phyloP scores from a whole-genome alignment of 1,140 invertebrate species.

The Euwallacea fornicatus region DNA sequence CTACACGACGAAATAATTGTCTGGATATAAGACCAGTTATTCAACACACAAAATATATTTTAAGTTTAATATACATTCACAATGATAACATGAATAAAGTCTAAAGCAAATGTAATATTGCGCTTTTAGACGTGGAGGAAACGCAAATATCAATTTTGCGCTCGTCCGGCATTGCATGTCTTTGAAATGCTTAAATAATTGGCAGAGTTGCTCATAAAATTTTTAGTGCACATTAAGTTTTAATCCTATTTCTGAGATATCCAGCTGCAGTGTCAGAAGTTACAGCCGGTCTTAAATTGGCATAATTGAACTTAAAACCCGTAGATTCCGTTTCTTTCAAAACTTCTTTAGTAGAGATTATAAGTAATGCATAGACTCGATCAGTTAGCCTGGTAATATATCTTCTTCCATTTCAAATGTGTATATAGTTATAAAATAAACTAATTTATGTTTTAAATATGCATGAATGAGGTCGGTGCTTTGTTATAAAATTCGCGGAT shows the following conservation, averaged over 20 bases:
- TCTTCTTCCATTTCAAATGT: constrained; percentile 1
- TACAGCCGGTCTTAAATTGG: constrained; percentile 34
- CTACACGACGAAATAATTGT: background rate
- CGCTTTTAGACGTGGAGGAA: background rate
- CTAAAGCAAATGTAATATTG: constrained; percentile 7
- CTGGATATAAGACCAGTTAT: background rate
- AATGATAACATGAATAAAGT: background rate
- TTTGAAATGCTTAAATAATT: constrained; percentile 14
- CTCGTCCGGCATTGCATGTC: background rate
- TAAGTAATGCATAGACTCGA: constrained; percentile 33
- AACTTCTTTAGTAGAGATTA: constrained; percentile 32
- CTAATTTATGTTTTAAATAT: no score
- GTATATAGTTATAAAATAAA: no score
- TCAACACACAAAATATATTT: background rate
- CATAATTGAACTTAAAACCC: constrained; percentile 31
- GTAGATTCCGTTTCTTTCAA: constrained; percentile 25
- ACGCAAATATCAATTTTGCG: background rate
- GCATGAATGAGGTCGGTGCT: no score
- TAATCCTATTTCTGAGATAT: constrained; percentile 27
- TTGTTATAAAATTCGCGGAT: no score
- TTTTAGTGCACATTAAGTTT: constrained; percentile 26
- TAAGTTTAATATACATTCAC: background rate
- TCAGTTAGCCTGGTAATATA: constrained; percentile 29
- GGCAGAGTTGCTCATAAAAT: constrained; percentile 23
- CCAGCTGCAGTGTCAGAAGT: constrained; percentile 21